Base-by-base conservation (phyloP, 2,888 invertebrate species). In the Caenorhabditis macrosperma region DNA sequence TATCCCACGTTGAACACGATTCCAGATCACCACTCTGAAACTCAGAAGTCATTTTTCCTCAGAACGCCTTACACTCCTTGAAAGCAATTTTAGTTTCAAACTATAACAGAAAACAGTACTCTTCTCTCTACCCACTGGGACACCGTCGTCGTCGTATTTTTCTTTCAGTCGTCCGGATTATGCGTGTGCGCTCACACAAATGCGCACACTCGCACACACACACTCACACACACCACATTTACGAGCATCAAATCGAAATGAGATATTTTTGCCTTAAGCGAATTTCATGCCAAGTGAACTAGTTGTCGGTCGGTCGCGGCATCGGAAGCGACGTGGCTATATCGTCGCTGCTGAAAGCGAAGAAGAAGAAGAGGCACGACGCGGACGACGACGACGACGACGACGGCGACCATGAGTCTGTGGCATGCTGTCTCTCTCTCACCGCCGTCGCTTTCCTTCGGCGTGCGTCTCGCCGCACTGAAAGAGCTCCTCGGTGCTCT, bases 181-280 rank as follows among this genome's bases (percentile, higher is more conserved):
- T 69, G 54, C 61, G 71, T 61, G 71, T 41, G 52, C 20, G 26
- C 66, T 33, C 59, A 44, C 61, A 44, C 59, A 50, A 55, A 54
- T 55, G 33, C 48, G 38, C 60, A 48, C 50, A 2, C 50, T 41
- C 38, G 38, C n/a, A n/a, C n/a, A n/a, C n/a, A n/a, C n/a, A n/a
- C 50, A 52, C 52, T 28, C 52, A 69, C 41, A 28, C 35, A 33
- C 67, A 26, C 20, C 68, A 60, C 60, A 64, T 66, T 59, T 30
- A 38, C 24, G 61, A 71, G 69, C 69, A 71, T 71, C 69, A 61
- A 71, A 71, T 61, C 60, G 61, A 63, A 72, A 72, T 64, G 63
- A 72, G 63, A 64, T 72, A 72, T 72, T 72, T 72, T 64, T 72
- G 72, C 63, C 72, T 72, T 64, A 50, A 72, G 72, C 72, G 64